Evolutionary conservation across 2,113 vertebrate species (phyloP), one percentile per base, ranked within the genome.

Genomic region (Parotia lawesii): DNA sequence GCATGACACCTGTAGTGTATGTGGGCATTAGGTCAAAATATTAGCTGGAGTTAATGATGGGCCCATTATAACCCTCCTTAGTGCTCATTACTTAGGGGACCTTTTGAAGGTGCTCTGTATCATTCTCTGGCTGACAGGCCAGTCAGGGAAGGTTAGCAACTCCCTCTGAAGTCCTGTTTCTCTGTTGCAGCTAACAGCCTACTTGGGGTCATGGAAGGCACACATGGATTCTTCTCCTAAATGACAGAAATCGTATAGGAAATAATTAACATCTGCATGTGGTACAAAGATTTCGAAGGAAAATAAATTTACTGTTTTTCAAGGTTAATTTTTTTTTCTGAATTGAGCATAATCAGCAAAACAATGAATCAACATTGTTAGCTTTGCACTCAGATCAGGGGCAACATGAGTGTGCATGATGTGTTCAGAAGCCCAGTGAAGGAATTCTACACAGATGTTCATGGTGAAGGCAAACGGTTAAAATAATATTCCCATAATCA

Each of bases 91-190:
- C 89, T 91, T 92, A 87, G 82, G 87, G 89, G 91, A 89, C 87
- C 94, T 96, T 96, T 95, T 97, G 96, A 93, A 95, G 93, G 95
- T 94, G 91, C 91, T 95, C 87, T 96, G 96, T 87, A 95, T 96
- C 95, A 96, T 94, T 96, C 94, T 47, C 60, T 40, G 76, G 94
- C 82, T 96, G 96, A 96, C 95, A 96, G 91, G 91, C 80, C 89
- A 94, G 72, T 57, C 93, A 85, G 85, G 28, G 95, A 91, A 89
- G 84, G 94, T 94, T 94, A 95, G 94, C 58, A 87, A 94, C 85
- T 95, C 89, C 90, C 88, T 96, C 94, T 95, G 96, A 96, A 96
- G 93, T 95, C 81, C 42, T 51, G 27, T 81, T 95, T 85, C 89
- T 89, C 89, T 91, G 74, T 27, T 85, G 62, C 8, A 0, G 70